Base-by-base conservation (phyloP, 2,888 invertebrate species). In the Eurois occulta region DNA sequence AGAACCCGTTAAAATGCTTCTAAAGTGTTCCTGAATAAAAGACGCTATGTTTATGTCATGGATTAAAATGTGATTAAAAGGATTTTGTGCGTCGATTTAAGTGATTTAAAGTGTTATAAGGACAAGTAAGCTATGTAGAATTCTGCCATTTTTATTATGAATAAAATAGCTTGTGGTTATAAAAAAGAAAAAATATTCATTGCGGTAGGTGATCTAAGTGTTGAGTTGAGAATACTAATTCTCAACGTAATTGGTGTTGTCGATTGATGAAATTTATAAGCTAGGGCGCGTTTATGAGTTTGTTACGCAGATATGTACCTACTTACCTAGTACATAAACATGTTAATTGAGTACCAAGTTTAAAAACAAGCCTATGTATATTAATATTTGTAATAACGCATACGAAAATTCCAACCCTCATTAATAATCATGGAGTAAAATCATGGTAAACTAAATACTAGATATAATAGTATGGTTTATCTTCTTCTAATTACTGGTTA, bases 321-420 rank as follows among this genome's bases (percentile, higher is more conserved):
- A 0, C 11, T 48, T 18, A 38, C 3, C 24, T 35, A 10, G 18
- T 75, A 60, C n/a, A 24, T 64, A 65, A 65, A 65, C 16, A 38
- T 75, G 46, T n/a, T 38, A 35, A 6, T 38, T 0, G n/a, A 16
- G 16, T 81, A 64, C 10, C 67, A 68, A 28, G 16, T 24, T 35
- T 70, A 4, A 13, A 69, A 46, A 41, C n/a, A 58, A 21, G 18
- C 16, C 0, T 55, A n/a, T 21, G 28, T 46, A 13, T 52, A 11
- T 5, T 38, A 18, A 48, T 8, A 46, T 80, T 58, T 80, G 11
- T 78, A 72, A 38, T 64, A n/a, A 52, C 16, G 28, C 55, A 18
- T 11, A 13, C 46, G 4, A 32, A 32, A 60, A 1, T 60, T 60
- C 60, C 32, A 62, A 21, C 4, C 21, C 32, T 10, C 11, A 11